phyloP scores from a whole-genome alignment of 2,113 vertebrate species.

The Psilopogon haemacephalus region DNA sequence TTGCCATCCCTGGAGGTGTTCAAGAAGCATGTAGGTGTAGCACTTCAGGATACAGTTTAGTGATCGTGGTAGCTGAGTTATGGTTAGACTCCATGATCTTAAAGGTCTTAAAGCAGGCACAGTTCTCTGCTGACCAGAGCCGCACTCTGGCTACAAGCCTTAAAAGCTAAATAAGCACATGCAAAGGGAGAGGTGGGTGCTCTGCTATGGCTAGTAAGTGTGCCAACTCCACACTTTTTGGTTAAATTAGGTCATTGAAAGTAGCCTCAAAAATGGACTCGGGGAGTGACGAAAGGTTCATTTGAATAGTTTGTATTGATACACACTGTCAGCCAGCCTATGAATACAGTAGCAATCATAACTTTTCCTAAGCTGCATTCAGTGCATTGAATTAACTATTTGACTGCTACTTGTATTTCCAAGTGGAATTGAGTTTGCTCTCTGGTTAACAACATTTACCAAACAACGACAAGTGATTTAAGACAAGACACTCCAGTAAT shows the following conservation, averaged over 20 bases:
- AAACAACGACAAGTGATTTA: background rate
- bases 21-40: too few species aligned
- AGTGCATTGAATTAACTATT: background rate
- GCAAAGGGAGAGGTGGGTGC: background rate
- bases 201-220: background rate
- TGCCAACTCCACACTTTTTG: background rate
- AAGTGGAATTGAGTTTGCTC: background rate
- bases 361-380: background rate
- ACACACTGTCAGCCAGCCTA: background rate
- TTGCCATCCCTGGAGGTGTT: too few species aligned
- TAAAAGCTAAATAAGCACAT: too few species aligned
- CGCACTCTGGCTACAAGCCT: background rate
- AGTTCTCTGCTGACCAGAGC: fast-evolving
- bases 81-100: too few species aligned
- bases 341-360: fast-evolving
- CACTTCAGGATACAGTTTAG: too few species aligned
- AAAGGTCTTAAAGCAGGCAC: background rate
- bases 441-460: background rate
- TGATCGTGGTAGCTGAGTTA: too few species aligned
- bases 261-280: background rate
- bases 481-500: background rate
- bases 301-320: background rate
- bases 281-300: background rate
- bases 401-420: background rate
- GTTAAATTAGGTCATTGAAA: background rate